Evolutionary conservation across 2,113 vertebrate species (phyloP), one percentile per base, ranked within the genome.

Genomic region (Mandrillus leucophaeus): DNA sequence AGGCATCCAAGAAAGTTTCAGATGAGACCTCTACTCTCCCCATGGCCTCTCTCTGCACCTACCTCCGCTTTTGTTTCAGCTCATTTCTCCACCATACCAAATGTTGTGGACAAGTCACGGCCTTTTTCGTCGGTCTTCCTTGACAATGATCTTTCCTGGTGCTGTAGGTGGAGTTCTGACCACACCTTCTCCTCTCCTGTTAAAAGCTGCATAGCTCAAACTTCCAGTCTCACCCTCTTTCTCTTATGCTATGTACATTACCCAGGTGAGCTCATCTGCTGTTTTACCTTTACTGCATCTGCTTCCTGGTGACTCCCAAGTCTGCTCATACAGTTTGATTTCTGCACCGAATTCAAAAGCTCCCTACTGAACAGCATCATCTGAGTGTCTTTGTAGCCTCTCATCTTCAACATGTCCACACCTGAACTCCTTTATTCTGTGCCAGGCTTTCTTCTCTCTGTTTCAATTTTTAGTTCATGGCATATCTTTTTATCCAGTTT

Each of bases 71-170:
- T 76, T 48, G 23, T 75, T 75, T 38, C 11, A 16, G 6, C 40
- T 85, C 2, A 8, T 9, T 0, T 16, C 9, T 64, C 48, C n/a
- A 23, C 8, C 79, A 17, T 22, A 59, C 4, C 45, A 14, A 22
- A n/a, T 0, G 17, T 18, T n/a, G 3, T 50, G 8, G 17, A 4
- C 32, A 7, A 8, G 38, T 50, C 45, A 9, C 25, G 25, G 8
- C 1, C 3, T 78, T 78, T 66, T 68, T 72, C 17, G 3, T 4
- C 17, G 20, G n/a, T 4, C 48, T 70, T n/a, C 30, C 52, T 59
- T 68, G n/a, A 32, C 18, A 20, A 0, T 2, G 20, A 66, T n/a
- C 43, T 52, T 79, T 52, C 25, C 25, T 30, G n/a, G 20, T 40
- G 18, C 48, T 9, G 3, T 40, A 11, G 16, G 45, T 30, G 9